Conservation (phyloP, 2,113 vertebrate species). For the Sander vitreus region DNA sequence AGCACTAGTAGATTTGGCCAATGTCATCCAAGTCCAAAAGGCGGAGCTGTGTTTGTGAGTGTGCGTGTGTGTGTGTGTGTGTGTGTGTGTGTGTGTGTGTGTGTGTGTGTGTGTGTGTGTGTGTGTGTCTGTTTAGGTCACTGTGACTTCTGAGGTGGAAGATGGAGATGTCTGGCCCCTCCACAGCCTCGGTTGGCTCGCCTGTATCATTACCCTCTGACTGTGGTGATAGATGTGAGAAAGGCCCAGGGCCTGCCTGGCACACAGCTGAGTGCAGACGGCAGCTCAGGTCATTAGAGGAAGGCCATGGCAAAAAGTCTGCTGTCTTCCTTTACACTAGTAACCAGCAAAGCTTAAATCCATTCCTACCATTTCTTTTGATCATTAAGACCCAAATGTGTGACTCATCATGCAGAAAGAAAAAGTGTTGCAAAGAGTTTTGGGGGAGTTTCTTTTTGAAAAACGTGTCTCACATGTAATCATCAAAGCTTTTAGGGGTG, state of each 20-base stretch:
- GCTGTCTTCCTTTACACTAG: slow-evolving; percentile 19
- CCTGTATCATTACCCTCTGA: slow-evolving; percentile 59
- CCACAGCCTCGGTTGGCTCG: slow-evolving; percentile 32
- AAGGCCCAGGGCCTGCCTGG: slow-evolving; percentile 32
- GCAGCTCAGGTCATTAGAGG: slow-evolving; percentile 53
- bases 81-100: not conserved
- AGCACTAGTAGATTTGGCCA: slow-evolving; percentile 8
- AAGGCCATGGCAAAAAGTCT: slow-evolving; percentile 5
- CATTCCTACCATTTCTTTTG: slow-evolving; percentile 20
- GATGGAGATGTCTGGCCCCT: slow-evolving; percentile 60
- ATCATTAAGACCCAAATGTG: slow-evolving; percentile 8
- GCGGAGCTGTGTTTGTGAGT: not conserved
- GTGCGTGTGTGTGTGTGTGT: not conserved
- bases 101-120: not conserved
- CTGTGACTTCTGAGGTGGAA: slow-evolving; percentile 43
- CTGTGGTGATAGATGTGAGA: slow-evolving; percentile 60
- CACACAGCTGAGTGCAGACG: slow-evolving; percentile 51
- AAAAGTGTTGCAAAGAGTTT: too few species aligned
- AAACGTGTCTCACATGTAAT: not conserved
- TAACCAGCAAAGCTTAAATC: slow-evolving; percentile 22
- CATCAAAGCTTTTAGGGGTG: slow-evolving; percentile 14
- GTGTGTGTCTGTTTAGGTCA: slow-evolving; percentile 16
- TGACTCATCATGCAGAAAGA: slow-evolving; percentile 1
- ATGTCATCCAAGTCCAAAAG: slow-evolving; percentile 22
- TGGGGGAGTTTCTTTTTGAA: not conserved